phyloP scores from a whole-genome alignment of 2,797 vertebrate genomes.

The Pseudochaenichthys georgianus region DNA sequence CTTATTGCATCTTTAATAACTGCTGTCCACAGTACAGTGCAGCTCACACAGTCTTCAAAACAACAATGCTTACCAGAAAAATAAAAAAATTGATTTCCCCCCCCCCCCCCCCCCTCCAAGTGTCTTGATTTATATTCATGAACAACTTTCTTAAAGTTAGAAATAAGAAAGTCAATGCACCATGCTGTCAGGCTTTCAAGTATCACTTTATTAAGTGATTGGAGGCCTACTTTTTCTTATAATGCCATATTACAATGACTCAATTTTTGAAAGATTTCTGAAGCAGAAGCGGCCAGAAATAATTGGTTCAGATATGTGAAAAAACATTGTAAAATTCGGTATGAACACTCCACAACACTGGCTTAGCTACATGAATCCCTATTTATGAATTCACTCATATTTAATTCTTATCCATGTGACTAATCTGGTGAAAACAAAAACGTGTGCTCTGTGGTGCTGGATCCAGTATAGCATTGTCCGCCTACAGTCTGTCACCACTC shows the following conservation, averaged over 20 bases:
- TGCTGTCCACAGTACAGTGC: slow-evolving; percentile 20
- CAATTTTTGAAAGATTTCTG: slow-evolving; percentile 21
- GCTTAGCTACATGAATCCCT: slow-evolving; percentile 32
- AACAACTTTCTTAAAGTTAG: slow-evolving; percentile 42
- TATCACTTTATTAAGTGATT: slow-evolving; percentile 30
- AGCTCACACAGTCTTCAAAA: slow-evolving; percentile 60
- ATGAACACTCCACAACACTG: slow-evolving; percentile 30
- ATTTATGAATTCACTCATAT: slow-evolving; percentile 55
- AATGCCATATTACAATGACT: slow-evolving; percentile 13
- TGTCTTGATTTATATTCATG: slow-evolving; percentile 48
- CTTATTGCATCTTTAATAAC: slow-evolving; percentile 64
- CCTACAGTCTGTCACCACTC: slow-evolving; percentile 74
- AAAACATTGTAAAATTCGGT: slow-evolving; percentile 34
- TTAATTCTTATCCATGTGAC: slow-evolving; percentile 63
- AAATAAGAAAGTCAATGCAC: slow-evolving; percentile 35
- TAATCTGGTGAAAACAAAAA: slow-evolving; percentile 68
- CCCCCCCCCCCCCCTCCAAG: not conserved
- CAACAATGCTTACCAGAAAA: slow-evolving; percentile 53
- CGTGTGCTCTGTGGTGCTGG: slow-evolving; percentile 41
- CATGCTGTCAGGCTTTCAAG: slow-evolving; percentile 20
- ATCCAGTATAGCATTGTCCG: slow-evolving; percentile 64
- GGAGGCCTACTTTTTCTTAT: slow-evolving; percentile 20
- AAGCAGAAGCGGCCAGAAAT: slow-evolving; percentile 37
- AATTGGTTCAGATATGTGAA: slow-evolving; percentile 43
- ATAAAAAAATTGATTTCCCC: slow-evolving; percentile 40